phyloP scores from a whole-genome alignment of 2,888 invertebrate genomes.

The Dolomedes plantarius region DNA sequence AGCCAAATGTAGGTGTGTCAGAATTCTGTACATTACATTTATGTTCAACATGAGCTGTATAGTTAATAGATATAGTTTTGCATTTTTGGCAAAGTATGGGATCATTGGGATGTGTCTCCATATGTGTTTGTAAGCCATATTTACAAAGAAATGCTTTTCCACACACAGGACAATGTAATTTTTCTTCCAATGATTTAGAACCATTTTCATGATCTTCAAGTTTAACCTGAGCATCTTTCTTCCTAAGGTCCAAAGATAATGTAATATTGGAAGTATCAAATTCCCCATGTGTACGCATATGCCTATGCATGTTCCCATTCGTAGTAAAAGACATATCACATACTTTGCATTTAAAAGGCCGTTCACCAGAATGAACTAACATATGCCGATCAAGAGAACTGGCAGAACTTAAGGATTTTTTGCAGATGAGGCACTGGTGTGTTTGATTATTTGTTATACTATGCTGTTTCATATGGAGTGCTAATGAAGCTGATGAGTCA shows the following conservation, averaged over 20 bases:
- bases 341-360: conserved; percentile 86
- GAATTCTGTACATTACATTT: conserved; percentile 52
- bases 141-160: conserved; percentile 81
- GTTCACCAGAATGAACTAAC: conserved; percentile 86
- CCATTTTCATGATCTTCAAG: conserved; percentile 57
- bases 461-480: conserved; percentile 82
- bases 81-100: conserved; percentile 85
- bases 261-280: conserved; percentile 48
- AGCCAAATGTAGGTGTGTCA: conserved; percentile 51
- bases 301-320: conserved; percentile 90
- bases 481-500: conserved; percentile 83
- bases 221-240: conserved; percentile 27
- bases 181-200: conserved; percentile 51
- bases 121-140: conserved; percentile 81
- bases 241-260: conserved; percentile 42
- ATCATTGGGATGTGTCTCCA: conserved; percentile 83
- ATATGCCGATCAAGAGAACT: conserved; percentile 88
- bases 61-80: conserved; percentile 84
- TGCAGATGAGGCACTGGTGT: conserved; percentile 83
- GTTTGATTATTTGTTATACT: conserved; percentile 78
- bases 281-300: conserved; percentile 84
- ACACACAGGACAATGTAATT: conserved; percentile 81
- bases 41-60: conserved; percentile 75
- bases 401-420: conserved; percentile 85
- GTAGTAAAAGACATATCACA: conserved; percentile 89